Conservation (phyloP, 1,140 invertebrate genomes). For the Drosophila punjabiensis region DNA sequence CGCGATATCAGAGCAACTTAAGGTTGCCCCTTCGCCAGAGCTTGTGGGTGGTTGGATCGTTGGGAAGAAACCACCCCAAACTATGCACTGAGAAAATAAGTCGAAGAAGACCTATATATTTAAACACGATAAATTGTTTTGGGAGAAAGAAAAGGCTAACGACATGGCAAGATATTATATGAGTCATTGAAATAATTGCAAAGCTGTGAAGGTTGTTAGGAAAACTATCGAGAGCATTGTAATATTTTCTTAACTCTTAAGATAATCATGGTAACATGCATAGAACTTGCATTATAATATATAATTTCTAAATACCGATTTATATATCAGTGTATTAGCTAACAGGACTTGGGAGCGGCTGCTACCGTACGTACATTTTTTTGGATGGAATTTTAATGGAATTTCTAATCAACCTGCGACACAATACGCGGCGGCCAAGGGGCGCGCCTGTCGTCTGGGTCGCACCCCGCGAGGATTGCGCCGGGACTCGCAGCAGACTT, state of each 20-base stretch:
- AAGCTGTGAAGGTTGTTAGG: not conserved
- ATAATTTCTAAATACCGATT: not conserved
- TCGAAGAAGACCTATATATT: not conserved
- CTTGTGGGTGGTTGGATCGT: conserved; percentile 24
- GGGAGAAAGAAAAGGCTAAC: not conserved
- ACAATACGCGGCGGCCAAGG: conserved; percentile 33
- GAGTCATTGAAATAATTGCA: not conserved
- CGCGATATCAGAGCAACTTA: conserved; percentile 36
- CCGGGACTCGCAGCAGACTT: conserved; percentile 22
- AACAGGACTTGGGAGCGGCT: conserved; percentile 46
- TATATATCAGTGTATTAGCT: conserved; percentile 16
- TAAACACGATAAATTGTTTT: not conserved
- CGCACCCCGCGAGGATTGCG: conserved; percentile 37
- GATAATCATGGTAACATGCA: not conserved
- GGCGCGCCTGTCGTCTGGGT: conserved; percentile 53
- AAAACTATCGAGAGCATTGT: too few relatives aligned
- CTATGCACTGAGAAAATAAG: conserved; percentile 24
- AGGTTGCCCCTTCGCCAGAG: not conserved
- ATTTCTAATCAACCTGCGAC: conserved; percentile 79
- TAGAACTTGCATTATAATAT: too few relatives aligned
- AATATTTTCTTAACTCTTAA: not conserved
- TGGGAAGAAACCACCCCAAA: conserved; percentile 43
- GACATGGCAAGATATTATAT: not conserved
- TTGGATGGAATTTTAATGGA: conserved; percentile 79
- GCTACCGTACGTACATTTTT: conserved; percentile 59